These are phyloP conservation scores for Plestiodon gilberti DNA, from an alignment of 2,113 vertebrate genomes.

Conservation along the genomic window DNA sequence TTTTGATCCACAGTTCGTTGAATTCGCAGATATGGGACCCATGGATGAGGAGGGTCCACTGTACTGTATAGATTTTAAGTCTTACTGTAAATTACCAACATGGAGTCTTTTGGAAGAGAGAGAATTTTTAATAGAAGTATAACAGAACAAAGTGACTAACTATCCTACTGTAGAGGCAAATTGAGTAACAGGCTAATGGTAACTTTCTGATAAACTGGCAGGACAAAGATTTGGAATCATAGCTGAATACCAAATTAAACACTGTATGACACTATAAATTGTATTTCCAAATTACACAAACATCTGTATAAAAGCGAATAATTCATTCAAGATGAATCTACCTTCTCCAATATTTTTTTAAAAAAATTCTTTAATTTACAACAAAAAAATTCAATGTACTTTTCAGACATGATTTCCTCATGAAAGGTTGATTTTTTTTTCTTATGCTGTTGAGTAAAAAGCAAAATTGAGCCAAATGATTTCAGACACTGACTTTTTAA, in stretches of 20 bases:
- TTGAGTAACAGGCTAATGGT: neutral
- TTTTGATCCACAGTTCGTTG: too few species aligned
- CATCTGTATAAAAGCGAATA: neutral
- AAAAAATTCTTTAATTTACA: neutral
- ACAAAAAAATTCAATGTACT: neutral
- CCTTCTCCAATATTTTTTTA: too few species aligned
- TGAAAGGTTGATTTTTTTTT: neutral
- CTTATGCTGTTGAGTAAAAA: neutral
- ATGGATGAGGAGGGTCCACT: too few species aligned
- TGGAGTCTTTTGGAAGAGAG: too few species aligned
- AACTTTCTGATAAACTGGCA: neutral
- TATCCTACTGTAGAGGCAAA: neutral
- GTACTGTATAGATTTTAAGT: too few species aligned
- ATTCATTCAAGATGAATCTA: too few species aligned
- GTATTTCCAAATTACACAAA: neutral
- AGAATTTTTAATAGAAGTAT: too few species aligned
- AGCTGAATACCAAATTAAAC: neutral
- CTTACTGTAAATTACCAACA: too few species aligned
- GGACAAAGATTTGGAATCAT: neutral
- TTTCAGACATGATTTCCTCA: neutral
- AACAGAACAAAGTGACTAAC: neutral
- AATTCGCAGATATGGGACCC: too few species aligned
- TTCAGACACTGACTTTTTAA: neutral
- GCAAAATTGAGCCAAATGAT: neutral
- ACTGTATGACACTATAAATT: neutral